Evolutionary conservation across 2,797 vertebrate genomes (phyloP).

Genomic region (Arrhamphus sclerolepis): DNA sequence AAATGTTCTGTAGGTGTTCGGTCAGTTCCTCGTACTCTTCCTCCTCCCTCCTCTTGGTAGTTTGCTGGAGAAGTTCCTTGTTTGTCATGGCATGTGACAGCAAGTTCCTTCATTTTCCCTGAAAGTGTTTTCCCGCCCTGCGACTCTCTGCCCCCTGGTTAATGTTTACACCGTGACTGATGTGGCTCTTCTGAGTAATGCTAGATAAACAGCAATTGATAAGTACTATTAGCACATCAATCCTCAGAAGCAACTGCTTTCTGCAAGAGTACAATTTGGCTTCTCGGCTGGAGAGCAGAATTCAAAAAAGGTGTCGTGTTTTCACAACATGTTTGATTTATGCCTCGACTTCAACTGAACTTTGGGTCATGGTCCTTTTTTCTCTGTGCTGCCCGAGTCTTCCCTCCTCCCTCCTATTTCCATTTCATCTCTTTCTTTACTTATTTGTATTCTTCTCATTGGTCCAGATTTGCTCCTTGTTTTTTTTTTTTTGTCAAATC

Average conservation of each 20-base stretch:
- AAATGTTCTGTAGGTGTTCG: not conserved
- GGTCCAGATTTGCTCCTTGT: constrained; percentile 1
- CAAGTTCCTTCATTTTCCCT: constrained; percentile 43
- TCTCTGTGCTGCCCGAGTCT: constrained; percentile 4
- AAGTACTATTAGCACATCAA: constrained; percentile 54
- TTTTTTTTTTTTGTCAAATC: constrained; percentile 16
- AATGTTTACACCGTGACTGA: constrained; percentile 69
- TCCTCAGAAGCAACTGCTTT: constrained; percentile 32
- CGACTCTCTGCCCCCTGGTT: constrained; percentile 52
- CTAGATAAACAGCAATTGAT: constrained; percentile 71
- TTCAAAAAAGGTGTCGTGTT: constrained; percentile 40
- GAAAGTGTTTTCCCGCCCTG: constrained; percentile 51
- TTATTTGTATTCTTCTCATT: constrained; percentile 42
- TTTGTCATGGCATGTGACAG: constrained; percentile 31
- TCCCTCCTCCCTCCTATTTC: constrained; percentile 24
- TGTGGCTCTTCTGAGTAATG: constrained; percentile 57
- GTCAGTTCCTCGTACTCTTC: constrained; percentile 6
- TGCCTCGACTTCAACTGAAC: constrained; percentile 30
- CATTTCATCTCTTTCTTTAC: constrained; percentile 31
- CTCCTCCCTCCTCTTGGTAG: not conserved
- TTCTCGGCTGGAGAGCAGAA: constrained; percentile 49
- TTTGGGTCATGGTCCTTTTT: constrained; percentile 24
- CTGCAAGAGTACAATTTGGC: constrained; percentile 54
- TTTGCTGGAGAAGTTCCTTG: constrained; percentile 34
- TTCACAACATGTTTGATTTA: constrained; percentile 67